phyloP scores from a whole-genome alignment of 2,113 vertebrate species.

The Chroicocephalus ridibundus region DNA sequence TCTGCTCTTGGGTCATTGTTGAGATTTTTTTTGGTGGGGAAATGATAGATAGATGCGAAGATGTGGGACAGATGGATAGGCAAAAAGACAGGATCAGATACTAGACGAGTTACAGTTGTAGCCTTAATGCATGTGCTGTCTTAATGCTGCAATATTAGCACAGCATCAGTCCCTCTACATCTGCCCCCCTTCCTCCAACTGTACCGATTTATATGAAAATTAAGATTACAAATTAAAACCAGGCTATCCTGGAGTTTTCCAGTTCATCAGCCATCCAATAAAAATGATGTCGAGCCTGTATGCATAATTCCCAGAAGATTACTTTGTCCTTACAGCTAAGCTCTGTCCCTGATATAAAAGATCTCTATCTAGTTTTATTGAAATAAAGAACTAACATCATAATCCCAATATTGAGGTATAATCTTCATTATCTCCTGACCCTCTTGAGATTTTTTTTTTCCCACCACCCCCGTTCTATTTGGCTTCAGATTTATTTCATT shows the following conservation, averaged over 20 bases:
- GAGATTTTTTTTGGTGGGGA: background rate
- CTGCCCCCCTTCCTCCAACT: slow-evolving; percentile 66
- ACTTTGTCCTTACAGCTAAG: slow-evolving; percentile 84
- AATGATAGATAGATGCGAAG: slow-evolving; percentile 25
- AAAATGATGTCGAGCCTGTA: slow-evolving; percentile 80
- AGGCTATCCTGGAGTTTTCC: slow-evolving; percentile 79
- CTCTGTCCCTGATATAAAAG: slow-evolving; percentile 82
- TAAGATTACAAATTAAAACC: slow-evolving; percentile 86
- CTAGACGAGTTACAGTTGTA: slow-evolving; percentile 60
- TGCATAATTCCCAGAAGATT: slow-evolving; percentile 85
- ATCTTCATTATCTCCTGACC: slow-evolving; percentile 86
- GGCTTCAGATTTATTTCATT: slow-evolving; percentile 79
- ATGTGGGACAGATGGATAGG: slow-evolving; percentile 72
- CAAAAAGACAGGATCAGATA: slow-evolving; percentile 62
- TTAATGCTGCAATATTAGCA: slow-evolving; percentile 65
- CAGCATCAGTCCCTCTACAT: slow-evolving; percentile 37
- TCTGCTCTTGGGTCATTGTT: slow-evolving; percentile 8
- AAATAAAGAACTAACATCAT: slow-evolving; percentile 86
- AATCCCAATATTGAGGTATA: slow-evolving; percentile 85
- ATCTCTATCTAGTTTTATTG: slow-evolving; percentile 87
- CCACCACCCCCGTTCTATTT: slow-evolving; percentile 65
- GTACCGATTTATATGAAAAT: slow-evolving; percentile 84
- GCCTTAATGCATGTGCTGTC: slow-evolving; percentile 43
- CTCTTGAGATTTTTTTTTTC: slow-evolving; percentile 71
- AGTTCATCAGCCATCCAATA: slow-evolving; percentile 83